A percentile compares a stretch with the other conserved stretches of the same genome.
Evolutionary conservation across 2,888 invertebrate genomes (phyloP).

Genomic region (Mythimna vitellina): DNA sequence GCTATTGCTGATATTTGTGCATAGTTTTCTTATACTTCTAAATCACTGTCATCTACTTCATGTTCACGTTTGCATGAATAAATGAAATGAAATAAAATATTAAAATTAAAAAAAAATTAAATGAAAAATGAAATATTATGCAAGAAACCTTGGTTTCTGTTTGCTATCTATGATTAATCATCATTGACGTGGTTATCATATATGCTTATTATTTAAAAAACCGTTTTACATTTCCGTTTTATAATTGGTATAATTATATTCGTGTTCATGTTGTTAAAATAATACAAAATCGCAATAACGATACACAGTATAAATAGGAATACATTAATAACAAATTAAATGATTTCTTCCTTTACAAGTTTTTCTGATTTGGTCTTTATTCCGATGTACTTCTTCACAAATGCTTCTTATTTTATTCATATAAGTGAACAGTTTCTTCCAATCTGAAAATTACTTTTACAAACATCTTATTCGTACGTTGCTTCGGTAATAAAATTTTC

Average conservation of each 20-base stretch:
- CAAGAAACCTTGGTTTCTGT: slow-evolving; percentile 5
- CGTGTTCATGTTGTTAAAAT: background rate
- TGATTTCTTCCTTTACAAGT: background rate
- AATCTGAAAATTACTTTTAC: background rate
- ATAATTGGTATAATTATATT: background rate
- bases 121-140: too few relatives aligned
- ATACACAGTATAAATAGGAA: background rate
- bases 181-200: background rate
- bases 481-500: background rate
- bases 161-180: slow-evolving; percentile 15
- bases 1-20: slow-evolving; percentile 42
- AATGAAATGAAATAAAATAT: too few relatives aligned
- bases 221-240: background rate
- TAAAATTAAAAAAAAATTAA: too few relatives aligned
- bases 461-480: background rate
- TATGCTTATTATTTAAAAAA: background rate
- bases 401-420: background rate
- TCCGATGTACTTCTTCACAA: background rate
- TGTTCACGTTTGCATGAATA: background rate
- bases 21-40: slow-evolving; percentile 8
- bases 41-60: background rate
- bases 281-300: background rate
- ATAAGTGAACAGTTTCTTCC: slow-evolving; percentile 2
- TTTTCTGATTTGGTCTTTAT: background rate
- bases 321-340: background rate